These are phyloP conservation scores for Tragulus kanchil DNA, from an alignment of 2,113 vertebrate genomes.

Conservation along the genomic window DNA sequence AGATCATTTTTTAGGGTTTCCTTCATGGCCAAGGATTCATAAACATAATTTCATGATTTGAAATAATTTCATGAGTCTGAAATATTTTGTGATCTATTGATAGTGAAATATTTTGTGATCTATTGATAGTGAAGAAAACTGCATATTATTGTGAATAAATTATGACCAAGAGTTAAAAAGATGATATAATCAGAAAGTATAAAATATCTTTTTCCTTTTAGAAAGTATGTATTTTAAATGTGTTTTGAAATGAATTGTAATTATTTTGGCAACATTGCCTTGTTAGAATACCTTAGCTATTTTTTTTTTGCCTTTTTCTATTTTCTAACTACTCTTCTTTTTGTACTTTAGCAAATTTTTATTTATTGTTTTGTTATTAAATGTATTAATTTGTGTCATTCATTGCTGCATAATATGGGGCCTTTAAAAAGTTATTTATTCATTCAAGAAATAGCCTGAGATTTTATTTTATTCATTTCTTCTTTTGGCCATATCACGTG, in stretches of 20 bases:
- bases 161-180: conserved; percentile 41
- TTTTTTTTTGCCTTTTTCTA: background rate
- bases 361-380: conserved; percentile 56
- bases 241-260: conserved; percentile 25
- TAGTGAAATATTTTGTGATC: conserved; percentile 21
- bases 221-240: background rate
- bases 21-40: background rate
- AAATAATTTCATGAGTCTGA: background rate
- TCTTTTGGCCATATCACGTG: background rate
- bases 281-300: background rate
- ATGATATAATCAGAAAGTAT: background rate
- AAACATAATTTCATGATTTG: conserved; percentile 5
- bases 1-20: background rate
- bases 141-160: background rate
- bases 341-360: background rate
- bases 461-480: background rate
- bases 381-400: background rate
- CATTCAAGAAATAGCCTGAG: background rate
- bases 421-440: conserved; percentile 1
- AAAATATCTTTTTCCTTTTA: conserved; percentile 42
- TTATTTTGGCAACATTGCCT: conserved; percentile 20
- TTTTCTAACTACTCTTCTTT: background rate
- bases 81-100: conserved; percentile 33
- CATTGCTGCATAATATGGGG: background rate
- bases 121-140: background rate